Evolutionary conservation across 2,113 vertebrate genomes (phyloP).

Genomic region (Archilochus colubris): DNA sequence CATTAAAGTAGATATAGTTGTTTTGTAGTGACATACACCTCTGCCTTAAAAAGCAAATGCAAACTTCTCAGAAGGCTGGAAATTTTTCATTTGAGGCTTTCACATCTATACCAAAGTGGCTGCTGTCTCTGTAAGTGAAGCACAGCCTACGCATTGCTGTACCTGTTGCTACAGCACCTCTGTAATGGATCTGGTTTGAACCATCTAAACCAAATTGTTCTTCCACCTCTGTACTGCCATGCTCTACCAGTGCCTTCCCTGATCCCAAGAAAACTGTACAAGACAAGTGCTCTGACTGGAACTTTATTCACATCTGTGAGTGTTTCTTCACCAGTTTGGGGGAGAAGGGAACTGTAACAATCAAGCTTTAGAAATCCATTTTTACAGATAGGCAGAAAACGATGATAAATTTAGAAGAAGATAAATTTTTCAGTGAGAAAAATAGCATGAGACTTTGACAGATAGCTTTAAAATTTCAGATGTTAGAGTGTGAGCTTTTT

Average conservation of each 20-base stretch:
- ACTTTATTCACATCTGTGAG: neutral
- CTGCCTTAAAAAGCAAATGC: neutral
- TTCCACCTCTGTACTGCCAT: neutral
- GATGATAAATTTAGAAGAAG: neutral
- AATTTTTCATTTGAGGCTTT: slow-evolving; percentile 25
- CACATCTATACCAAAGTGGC: neutral
- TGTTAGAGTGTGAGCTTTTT: neutral
- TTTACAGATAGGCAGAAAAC: neutral
- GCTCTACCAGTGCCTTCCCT: neutral
- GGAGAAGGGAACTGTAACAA: neutral
- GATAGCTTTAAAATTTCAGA: neutral
- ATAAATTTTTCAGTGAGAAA: neutral
- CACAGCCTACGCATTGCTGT: neutral
- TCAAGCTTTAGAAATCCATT: neutral
- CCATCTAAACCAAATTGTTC: neutral
- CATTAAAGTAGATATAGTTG: slow-evolving; percentile 38
- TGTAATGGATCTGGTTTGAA: neutral
- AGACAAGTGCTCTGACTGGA: neutral
- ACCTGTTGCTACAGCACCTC: neutral
- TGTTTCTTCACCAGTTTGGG: fast-evolving
- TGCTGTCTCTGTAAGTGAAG: neutral
- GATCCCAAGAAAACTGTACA: neutral
- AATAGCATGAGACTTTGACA: neutral
- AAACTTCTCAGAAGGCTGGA: neutral
- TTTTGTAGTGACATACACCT: slow-evolving; percentile 10